These are phyloP conservation scores for Verasper variegatus DNA, from an alignment of 2,113 vertebrate genomes.

Conservation along the genomic window DNA sequence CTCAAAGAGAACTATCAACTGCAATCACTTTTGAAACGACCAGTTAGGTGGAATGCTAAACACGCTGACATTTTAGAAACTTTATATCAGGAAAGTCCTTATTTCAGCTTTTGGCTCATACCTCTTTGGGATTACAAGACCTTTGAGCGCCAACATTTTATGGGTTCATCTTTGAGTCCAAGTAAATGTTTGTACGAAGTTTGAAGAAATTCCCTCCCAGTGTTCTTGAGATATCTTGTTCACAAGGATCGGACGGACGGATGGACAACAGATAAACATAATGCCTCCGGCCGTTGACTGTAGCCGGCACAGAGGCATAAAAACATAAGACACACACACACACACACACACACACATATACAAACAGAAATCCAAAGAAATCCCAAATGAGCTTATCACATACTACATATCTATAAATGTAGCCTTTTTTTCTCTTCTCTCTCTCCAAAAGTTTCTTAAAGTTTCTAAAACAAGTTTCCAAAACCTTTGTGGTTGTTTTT, in stretches of 20 bases:
- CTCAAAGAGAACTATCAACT: conserved; percentile 27
- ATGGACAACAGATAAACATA: too few relatives aligned
- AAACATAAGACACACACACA: too few relatives aligned
- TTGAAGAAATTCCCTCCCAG: too few relatives aligned
- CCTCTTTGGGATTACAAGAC: background rate
- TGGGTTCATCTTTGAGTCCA: too few relatives aligned
- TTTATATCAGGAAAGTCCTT: background rate
- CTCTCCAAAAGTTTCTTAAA: background rate
- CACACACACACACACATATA: too few relatives aligned
- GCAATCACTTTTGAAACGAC: conserved; percentile 30
- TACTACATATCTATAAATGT: background rate
- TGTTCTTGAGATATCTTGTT: too few relatives aligned
- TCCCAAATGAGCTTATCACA: too few relatives aligned
- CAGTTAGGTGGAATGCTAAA: conserved; percentile 1
- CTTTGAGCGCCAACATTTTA: background rate
- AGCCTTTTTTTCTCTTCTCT: background rate
- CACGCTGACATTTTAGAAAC: conserved; percentile 8
- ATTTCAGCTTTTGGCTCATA: background rate
- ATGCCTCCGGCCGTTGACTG: too few relatives aligned
- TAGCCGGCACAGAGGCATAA: too few relatives aligned
- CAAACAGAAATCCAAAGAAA: too few relatives aligned
- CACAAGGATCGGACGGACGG: too few relatives aligned
- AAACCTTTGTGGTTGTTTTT: conserved; percentile 21
- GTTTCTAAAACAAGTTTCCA: background rate
- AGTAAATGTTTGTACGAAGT: too few relatives aligned